Evolutionary conservation across 2,797 vertebrate genomes (phyloP).

Genomic region (Crenichthys baileyi): DNA sequence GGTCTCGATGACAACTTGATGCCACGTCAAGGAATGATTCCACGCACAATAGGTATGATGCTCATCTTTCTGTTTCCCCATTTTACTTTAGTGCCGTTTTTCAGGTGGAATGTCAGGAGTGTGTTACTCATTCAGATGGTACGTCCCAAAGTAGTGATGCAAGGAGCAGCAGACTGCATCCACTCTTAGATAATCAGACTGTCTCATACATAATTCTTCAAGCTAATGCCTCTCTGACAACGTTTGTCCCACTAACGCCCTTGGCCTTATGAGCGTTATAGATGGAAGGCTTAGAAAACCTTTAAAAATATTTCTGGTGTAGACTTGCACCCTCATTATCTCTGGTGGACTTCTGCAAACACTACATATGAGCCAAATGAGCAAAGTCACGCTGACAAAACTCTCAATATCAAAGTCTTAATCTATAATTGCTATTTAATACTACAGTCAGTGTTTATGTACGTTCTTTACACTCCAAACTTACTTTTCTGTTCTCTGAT

Average conservation of each 20-base stretch:
- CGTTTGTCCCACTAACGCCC: too few species aligned
- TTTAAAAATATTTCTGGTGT: too few species aligned
- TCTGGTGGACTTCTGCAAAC: too few species aligned
- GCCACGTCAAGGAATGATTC: conserved; percentile 79
- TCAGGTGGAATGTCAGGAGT: neutral
- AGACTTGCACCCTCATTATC: too few species aligned
- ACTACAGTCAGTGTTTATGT: neutral
- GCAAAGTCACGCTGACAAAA: too few species aligned
- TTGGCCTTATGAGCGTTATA: too few species aligned
- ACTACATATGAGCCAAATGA: too few species aligned
- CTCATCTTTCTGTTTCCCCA: neutral
- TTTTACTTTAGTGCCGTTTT: neutral
- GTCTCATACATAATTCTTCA: too few species aligned
- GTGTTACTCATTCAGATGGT: neutral
- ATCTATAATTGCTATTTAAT: neutral
- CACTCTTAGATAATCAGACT: neutral
- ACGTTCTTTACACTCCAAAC: neutral
- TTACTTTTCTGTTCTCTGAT: neutral
- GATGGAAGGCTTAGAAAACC: too few species aligned
- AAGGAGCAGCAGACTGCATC: neutral
- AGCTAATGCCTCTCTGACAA: too few species aligned
- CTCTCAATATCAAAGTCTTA: neutral
- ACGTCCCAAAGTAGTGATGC: neutral
- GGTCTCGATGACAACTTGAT: conserved; percentile 86
- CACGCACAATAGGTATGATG: conserved; percentile 66